Evolutionary conservation across 2,113 vertebrate genomes (phyloP).

Genomic region (Tenrec ecaudatus): DNA sequence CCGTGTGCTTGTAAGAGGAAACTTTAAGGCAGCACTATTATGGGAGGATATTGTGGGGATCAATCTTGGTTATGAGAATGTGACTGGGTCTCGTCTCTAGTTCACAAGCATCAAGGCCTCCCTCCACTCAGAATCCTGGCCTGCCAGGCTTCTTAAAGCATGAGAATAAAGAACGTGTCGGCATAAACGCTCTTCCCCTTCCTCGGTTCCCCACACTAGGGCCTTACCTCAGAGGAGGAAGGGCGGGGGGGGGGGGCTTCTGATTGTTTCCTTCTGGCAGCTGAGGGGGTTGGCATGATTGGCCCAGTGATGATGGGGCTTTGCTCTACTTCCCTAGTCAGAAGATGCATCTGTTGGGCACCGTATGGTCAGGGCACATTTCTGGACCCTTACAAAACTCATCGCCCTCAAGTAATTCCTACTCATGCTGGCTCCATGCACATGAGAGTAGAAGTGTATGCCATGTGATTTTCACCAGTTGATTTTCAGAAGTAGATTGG

Average conservation of each 20-base stretch:
- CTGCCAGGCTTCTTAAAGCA: too few species aligned
- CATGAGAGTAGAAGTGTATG: neutral
- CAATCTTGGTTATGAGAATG: too few species aligned
- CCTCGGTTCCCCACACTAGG: neutral
- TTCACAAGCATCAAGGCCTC: too few species aligned
- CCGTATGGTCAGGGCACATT: neutral
- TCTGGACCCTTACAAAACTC: neutral
- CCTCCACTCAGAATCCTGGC: too few species aligned
- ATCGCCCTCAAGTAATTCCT: neutral
- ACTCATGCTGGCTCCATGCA: neutral
- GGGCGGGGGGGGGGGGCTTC: neutral
- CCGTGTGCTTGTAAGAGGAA: too few species aligned
- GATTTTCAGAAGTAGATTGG: neutral
- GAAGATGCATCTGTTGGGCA: neutral
- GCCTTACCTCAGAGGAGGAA: neutral
- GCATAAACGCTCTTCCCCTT: too few species aligned
- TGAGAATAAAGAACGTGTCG: too few species aligned
- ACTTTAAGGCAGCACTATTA: too few species aligned
- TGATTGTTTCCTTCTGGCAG: neutral
- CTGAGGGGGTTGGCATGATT: neutral
- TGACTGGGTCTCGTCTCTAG: too few species aligned
- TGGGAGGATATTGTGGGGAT: too few species aligned
- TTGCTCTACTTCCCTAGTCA: neutral
- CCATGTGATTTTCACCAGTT: neutral
- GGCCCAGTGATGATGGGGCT: neutral